These are phyloP conservation scores for Xiphophorus birchmanni DNA, from an alignment of 2,797 vertebrate species.

Conservation along the genomic window DNA sequence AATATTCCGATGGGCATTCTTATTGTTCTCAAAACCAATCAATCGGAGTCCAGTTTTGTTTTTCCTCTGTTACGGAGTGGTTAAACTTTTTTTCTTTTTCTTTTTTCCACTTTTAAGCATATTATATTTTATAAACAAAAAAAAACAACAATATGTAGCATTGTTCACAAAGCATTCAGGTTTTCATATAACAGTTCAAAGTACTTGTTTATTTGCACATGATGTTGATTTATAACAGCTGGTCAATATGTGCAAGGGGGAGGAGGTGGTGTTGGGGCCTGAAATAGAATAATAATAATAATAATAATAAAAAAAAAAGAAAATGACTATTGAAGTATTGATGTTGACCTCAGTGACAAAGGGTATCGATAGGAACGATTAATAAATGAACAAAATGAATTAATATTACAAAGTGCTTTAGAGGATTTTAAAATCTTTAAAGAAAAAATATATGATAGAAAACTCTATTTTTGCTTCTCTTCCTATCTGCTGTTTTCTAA, in stretches of 20 bases:
- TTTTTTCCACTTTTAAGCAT: slow-evolving; percentile 80
- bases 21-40: slow-evolving; percentile 74
- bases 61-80: slow-evolving; percentile 67
- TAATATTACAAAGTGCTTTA: slow-evolving; percentile 81
- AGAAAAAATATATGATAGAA: slow-evolving; percentile 74
- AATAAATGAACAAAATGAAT: slow-evolving; percentile 72
- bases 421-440: slow-evolving; percentile 79
- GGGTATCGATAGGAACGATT: slow-evolving; percentile 77
- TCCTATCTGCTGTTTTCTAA: slow-evolving; percentile 81
- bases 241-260: slow-evolving; percentile 70
- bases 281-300: slow-evolving; percentile 33
- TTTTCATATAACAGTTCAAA: slow-evolving; percentile 83
- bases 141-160: slow-evolving; percentile 87
- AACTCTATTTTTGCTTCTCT: slow-evolving; percentile 81
- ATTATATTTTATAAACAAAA: slow-evolving; percentile 79
- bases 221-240: slow-evolving; percentile 79
- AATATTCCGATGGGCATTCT: slow-evolving; percentile 82
- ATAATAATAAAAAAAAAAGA: slow-evolving; percentile 11
- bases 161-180: slow-evolving; percentile 91
- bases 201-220: slow-evolving; percentile 84
- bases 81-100: slow-evolving; percentile 71
- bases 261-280: slow-evolving; percentile 62
- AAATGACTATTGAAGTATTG: slow-evolving; percentile 72
- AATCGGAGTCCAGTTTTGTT: slow-evolving; percentile 75
- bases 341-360: slow-evolving; percentile 77